Evolutionary conservation across 2,888 invertebrate genomes (phyloP).

Genomic region (Cephalotes varians): DNA sequence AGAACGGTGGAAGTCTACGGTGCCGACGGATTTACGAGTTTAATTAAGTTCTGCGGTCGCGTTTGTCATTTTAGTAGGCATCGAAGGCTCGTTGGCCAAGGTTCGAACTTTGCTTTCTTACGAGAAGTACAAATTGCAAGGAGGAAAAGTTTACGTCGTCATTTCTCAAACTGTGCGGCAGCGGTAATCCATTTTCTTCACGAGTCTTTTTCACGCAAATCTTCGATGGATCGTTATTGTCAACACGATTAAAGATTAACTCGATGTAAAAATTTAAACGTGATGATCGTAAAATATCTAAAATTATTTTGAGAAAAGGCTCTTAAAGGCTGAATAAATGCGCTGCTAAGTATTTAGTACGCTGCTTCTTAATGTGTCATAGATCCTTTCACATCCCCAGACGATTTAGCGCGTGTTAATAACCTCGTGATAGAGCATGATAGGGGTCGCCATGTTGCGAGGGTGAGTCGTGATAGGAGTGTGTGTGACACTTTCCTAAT

Average conservation of each 20-base stretch:
- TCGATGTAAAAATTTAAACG: neutral
- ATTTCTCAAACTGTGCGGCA: constrained; percentile 38
- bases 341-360: constrained; percentile 55
- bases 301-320: neutral
- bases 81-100: constrained; percentile 79
- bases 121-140: constrained; percentile 19
- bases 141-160: constrained; percentile 42
- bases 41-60: constrained; percentile 84
- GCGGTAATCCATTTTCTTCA: neutral
- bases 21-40: constrained; percentile 83
- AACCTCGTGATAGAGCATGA: constrained; percentile 77
- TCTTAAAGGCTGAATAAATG: neutral
- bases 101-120: constrained; percentile 57
- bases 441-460: constrained; percentile 76
- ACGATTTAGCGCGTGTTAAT: constrained; percentile 73
- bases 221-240: neutral
- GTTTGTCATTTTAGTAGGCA: constrained; percentile 82
- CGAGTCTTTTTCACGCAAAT: neutral
- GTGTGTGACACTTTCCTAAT: constrained; percentile 85
- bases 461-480: constrained; percentile 80
- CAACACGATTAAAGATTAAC: neutral
- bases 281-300: neutral
- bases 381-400: constrained; percentile 62
- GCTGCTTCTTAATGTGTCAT: constrained; percentile 56
- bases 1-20: constrained; percentile 74